These are phyloP conservation scores for Lacanobia wlatinum DNA, from an alignment of 2,888 invertebrate genomes.

Conservation along the genomic window DNA sequence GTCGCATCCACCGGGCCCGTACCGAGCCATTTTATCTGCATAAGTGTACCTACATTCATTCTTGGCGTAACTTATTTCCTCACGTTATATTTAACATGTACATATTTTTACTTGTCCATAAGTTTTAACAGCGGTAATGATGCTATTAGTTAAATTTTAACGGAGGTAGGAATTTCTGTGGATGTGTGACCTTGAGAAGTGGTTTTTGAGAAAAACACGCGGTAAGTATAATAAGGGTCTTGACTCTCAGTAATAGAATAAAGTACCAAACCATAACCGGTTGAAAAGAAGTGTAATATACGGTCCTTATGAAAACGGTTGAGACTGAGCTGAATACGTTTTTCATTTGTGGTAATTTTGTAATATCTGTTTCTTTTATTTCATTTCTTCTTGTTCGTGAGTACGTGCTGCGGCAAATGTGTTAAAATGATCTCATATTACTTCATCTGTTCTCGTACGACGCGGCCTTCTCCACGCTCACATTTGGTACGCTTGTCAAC, in stretches of 20 bases:
- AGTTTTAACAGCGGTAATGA: constrained; percentile 10
- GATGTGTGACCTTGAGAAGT: no score
- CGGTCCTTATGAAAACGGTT: constrained; percentile 16
- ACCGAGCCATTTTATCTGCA: constrained; percentile 67
- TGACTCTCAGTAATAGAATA: constrained; percentile 1
- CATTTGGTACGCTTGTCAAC: constrained; percentile 67
- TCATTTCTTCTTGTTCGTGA: constrained; percentile 25
- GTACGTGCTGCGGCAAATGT: constrained; percentile 25
- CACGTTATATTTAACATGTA: constrained; percentile 21
- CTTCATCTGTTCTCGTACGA: constrained; percentile 27
- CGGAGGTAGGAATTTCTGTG: constrained; percentile 8
- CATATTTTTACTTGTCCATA: constrained; percentile 5
- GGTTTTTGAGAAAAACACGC: constrained; percentile 5
- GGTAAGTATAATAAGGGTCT: constrained; percentile 2
- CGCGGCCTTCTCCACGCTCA: constrained; percentile 51
- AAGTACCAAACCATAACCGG: constrained; percentile 2
- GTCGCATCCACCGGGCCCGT: constrained; percentile 72
- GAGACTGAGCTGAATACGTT: constrained; percentile 4
- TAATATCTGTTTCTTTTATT: constrained; percentile 36
- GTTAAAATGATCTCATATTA: constrained; percentile 51
- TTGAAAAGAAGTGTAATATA: constrained; percentile 10
- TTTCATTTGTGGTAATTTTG: constrained; percentile 10
- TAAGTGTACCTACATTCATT: constrained; percentile 53
- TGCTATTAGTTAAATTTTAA: constrained; percentile 18
- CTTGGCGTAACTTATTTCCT: constrained; percentile 46